Evolutionary conservation across 2,888 invertebrate genomes (phyloP), one percentile per base, ranked within the genome.

Genomic region (Drosophila macrospina): DNA sequence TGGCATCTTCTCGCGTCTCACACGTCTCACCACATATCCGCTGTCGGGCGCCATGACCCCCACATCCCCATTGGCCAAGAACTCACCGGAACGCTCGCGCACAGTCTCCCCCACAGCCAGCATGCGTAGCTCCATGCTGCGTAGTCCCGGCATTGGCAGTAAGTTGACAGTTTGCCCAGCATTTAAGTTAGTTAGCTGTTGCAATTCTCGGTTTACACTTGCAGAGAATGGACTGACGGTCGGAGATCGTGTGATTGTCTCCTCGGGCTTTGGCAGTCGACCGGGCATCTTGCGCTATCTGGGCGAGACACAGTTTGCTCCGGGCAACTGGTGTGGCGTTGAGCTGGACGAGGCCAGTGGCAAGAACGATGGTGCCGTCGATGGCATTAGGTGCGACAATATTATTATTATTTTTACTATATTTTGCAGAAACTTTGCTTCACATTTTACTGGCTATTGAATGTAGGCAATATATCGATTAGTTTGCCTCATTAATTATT

Each of bases 331-430:
- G 98, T 98, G 97, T 70, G 99, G 99, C 24, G 96, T 99, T 16
- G 98, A 99, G 92, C 93, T 99, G 79, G 98, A 98, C 91, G 98
- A 98, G 77, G 95, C 97, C 0, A 93, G 96, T 66, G 99, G 99
- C 56, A 99, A 99, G 93, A 99, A 99, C 92, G 98, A 99, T 90
- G 99, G 99, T 63, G 95, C 97, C 51, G 98, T 99, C 32, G 97
- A 95, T 76, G 98, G 97, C 59, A 96, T 95, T 92, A 96, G 97
- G 98, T 98, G 26, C 11, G 42, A 3, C 0, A 34, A 6, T 11
- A 10, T 4, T 34, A n/a, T n/a, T n/a, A n/a, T n/a, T n/a, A n/a
- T n/a, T n/a, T n/a, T n/a, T n/a, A n/a, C 28, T 5, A 13, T 24
- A 13, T n/a, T 7, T 8, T 24, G 4, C 6, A n/a, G 5, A 20